Base-by-base conservation (phyloP, 37 sponge, comb jelly and placozoan species). In the Beroe forskalii region DNA sequence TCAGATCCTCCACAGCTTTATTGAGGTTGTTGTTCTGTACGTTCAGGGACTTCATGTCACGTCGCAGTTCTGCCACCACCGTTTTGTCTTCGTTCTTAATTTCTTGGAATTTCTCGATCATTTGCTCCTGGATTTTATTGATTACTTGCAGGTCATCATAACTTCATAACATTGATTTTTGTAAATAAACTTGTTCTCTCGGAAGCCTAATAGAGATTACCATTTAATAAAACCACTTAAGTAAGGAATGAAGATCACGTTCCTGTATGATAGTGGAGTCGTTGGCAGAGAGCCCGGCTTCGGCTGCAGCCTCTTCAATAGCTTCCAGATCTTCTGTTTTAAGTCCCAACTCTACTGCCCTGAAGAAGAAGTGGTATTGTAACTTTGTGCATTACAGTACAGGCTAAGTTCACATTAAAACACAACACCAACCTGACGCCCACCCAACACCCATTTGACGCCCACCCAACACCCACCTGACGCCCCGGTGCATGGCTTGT, bases 401-500 rank as follows among this genome's bases (percentile, higher is more conserved):
- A n/a, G n/a, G n/a, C n/a, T n/a, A n/a, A n/a, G n/a, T n/a, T n/a
- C n/a, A n/a, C n/a, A n/a, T n/a, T n/a, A n/a, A n/a, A n/a, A n/a
- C n/a, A n/a, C n/a, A n/a, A n/a, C n/a, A n/a, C n/a, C n/a, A n/a
- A n/a, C n/a, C n/a, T n/a, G n/a, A n/a, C n/a, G n/a, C n/a, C n/a
- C n/a, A n/a, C n/a, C n/a, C n/a, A n/a, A n/a, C n/a, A n/a, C n/a
- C n/a, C n/a, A n/a, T n/a, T n/a, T n/a, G n/a, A n/a, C n/a, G n/a
- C n/a, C n/a, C n/a, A n/a, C n/a, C n/a, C n/a, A n/a, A n/a, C 17
- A 64, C 30, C 66, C 32, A 69, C 72, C 72, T 69, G 30, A 80
- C 86, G 27, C 86, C 86, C 37, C 86, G 86, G 42, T 80, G 86
- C 86, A 80, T 80, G 27, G 86, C 86, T 43, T 80, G 86, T 80